Evolutionary conservation across 2,797 vertebrate genomes (phyloP), one percentile per base, ranked within the genome.

Genomic region (Chiroxiphia lanceolata): DNA sequence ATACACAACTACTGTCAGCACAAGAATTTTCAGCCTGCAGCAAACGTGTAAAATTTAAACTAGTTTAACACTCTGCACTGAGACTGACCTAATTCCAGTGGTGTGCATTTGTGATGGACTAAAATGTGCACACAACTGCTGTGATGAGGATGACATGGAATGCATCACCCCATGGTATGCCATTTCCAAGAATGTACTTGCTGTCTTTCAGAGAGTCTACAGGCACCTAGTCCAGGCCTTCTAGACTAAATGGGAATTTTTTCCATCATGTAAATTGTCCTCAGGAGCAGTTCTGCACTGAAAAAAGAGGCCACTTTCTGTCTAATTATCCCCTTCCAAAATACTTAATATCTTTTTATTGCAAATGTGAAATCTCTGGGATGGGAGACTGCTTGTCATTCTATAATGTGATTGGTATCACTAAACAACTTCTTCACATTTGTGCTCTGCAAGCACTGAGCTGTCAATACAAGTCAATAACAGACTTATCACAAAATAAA

Each of bases 401-500:
- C 33, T 81, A 26, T n/a, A 33, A 89, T 42, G 14, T 1, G 2
- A 89, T 77, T 71, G 68, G n/a, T 76, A 74, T 54, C 50, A 40
- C 42, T 45, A 57, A 80, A 56, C 4, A 10, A 67, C 44, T 94
- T 93, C 57, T 61, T 54, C 59, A 31, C 12, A 11, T 53, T 89
- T 94, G 77, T 75, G 57, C 67, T 72, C 60, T 56, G 72, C 44
- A 38, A 78, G 69, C 59, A 44, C 45, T 77, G 51, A 29, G 63
- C 56, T 92, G 83, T 85, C 14, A 0, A 53, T 91, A 80, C 38
- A 26, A 48, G 42, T 89, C 93, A 93, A 90, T 82, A 90, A 74
- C 47, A 90, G 70, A 38, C 31, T 88, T 88, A 79, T 57, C 81
- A 75, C 56, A 85, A 92, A 95, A 87, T 50, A 82, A 89, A 93